Evolutionary conservation across 2,797 vertebrate genomes (phyloP), one percentile per base, ranked within the genome.

Genomic region (Enteromius afrohamiltoni): DNA sequence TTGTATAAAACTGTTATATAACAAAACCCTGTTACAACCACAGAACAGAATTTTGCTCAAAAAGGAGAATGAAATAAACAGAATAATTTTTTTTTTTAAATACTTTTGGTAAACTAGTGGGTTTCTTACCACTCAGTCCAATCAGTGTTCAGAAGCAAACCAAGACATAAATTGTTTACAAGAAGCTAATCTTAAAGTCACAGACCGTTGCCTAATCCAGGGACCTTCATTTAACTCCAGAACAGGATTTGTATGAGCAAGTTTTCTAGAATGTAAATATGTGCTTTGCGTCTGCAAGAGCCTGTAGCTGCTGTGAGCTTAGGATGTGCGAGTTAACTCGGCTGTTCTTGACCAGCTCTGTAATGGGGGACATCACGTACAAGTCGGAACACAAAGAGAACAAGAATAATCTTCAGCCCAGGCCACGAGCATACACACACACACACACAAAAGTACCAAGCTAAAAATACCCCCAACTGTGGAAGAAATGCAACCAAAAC

Each of bases 311-410:
- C 23, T 23, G 29, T 1, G 49, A 65, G 85, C 87, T 89, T 73
- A 77, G 84, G 86, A 88, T 55, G 77, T 79, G 82, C 80, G 81
- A 85, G 73, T 87, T 86, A 86, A 58, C 29, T 80, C 77, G 19
- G 65, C 13, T 88, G 88, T 86, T 89, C 77, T 80, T 80, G 76
- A 76, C 80, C 51, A 68, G 31, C 83, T 83, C 85, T 75, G 84
- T 87, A 82, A 89, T 76, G 71, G 73, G 80, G 84, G 80, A 89
- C 86, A 86, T 86, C 58, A 77, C 76, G 85, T 87, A 82, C 80
- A 84, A 82, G 78, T 88, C 62, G 53, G 64, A 86, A 77, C 77
- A 83, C 55, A 23, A 23, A 58, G 10, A 58, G 55, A 10, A 58
- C 84, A 34, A 83, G 85, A 83, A 88, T 84, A 87, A 60, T 82